Conservation (phyloP, 2,888 invertebrate genomes). For the Caenorhabditis sp. region DNA sequence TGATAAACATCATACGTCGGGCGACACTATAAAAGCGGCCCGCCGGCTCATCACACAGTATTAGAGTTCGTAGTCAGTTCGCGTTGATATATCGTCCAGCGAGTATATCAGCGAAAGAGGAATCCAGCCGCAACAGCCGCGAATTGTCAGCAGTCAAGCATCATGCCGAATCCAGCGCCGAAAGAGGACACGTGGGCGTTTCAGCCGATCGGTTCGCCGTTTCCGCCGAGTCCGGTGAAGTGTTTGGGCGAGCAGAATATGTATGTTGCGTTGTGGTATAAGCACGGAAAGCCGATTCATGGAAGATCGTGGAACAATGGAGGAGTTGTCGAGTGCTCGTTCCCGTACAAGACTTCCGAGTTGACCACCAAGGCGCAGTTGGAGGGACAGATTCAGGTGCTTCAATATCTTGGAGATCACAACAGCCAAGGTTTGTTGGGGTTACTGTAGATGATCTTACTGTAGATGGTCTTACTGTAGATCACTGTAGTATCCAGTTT, state of each 20-base stretch:
- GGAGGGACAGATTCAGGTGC: conserved; percentile 65
- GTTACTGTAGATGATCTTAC: neutral
- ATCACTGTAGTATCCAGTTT: no score
- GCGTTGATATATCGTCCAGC: no score
- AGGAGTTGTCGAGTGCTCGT: conserved; percentile 63
- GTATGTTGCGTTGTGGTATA: conserved; percentile 59
- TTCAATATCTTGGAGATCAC: conserved; percentile 67
- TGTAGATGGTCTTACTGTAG: no score
- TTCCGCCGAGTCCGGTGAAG: conserved; percentile 49
- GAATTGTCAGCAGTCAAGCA: neutral
- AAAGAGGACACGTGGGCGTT: conserved; percentile 49
- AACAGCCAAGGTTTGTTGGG: conserved; percentile 24
- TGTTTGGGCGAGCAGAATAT: conserved; percentile 50
- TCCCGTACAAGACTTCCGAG: conserved; percentile 60
- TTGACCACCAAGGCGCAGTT: conserved; percentile 57
- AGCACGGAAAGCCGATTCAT: conserved; percentile 62
- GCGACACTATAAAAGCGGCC: no score
- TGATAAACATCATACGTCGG: no score
- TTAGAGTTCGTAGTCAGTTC: no score
- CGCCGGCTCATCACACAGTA: no score
- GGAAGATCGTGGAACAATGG: conserved; percentile 63
- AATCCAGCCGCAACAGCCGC: no score
- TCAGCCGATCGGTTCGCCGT: conserved; percentile 51
- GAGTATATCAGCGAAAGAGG: no score
- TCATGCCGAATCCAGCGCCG: conserved; percentile 28